Base-by-base conservation (phyloP, 1,140 invertebrate species). In the Drosophila bocki region DNA sequence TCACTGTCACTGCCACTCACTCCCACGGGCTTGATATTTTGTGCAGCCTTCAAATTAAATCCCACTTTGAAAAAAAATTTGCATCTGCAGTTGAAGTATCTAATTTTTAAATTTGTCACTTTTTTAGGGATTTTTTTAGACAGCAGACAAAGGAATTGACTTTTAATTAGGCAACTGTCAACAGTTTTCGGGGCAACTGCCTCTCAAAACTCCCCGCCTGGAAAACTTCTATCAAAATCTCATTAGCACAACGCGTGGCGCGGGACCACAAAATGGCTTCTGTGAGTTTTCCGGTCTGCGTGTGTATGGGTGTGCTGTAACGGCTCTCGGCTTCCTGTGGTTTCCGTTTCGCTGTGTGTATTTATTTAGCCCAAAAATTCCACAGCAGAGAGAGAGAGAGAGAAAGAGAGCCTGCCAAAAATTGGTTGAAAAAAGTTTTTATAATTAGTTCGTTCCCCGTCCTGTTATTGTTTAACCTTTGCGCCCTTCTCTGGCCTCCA, bases 101-200 rank as follows among this genome's bases (percentile, higher is more conserved):
- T 15, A 7, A 41, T 45, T 82, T 35, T 59, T 41, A 51, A 41
- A 75, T 80, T 80, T 67, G 17, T 45, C 17, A 12, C 35, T 29
- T 1, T 26, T 44, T 5, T 26, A n/a, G 22, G 7, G 26, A 35
- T 7, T 22, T 33, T 47, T 29, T 53, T 61, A 45, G 37, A 63
- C 44, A 37, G 45, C 35, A 61, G 51, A 51, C 83, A 78, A 75
- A 75, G 57, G 65, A 74, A 68, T 83, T 60, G 50, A 59, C 80
- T 68, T 87, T 70, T 86, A 83, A 88, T 86, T 82, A 88, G 70
- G 53, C 80, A 77, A 72, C 63, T 88, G 77, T 68, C 84, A 83
- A 74, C 80, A 77, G 59, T 80, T 67, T 87, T 60, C 15, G 32
- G 51, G 64, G 45, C 44, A 47, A 45, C 53, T 71, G 67, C 65